Conservation (phyloP, 1,140 invertebrate species). For the Zaprionus taronus region DNA sequence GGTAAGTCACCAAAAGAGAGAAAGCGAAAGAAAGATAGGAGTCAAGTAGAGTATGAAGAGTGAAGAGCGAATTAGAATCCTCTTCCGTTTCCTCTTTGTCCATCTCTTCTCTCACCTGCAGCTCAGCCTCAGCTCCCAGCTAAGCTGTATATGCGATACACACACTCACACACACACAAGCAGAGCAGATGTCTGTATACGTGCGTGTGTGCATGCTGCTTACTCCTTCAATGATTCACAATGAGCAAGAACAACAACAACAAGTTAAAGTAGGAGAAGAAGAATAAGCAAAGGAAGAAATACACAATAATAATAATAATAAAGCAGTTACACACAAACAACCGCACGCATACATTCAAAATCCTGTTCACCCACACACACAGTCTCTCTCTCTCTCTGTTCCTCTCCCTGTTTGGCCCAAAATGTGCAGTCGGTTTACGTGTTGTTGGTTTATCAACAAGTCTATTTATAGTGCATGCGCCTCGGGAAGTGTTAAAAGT, state of each 20-base stretch:
- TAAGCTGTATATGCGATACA: slow-evolving; percentile 20
- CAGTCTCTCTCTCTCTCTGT: neutral
- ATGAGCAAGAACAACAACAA: slow-evolving; percentile 14
- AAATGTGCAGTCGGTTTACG: slow-evolving; percentile 48
- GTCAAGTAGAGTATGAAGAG: slow-evolving; percentile 5
- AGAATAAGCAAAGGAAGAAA: slow-evolving; percentile 1
- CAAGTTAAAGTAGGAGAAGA: neutral
- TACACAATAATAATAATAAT: slow-evolving; percentile 27
- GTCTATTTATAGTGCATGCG: slow-evolving; percentile 74
- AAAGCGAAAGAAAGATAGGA: neutral
- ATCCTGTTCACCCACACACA: slow-evolving; percentile 25
- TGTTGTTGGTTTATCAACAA: slow-evolving; percentile 70
- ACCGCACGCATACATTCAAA: slow-evolving; percentile 13
- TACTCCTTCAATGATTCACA: slow-evolving; percentile 38
- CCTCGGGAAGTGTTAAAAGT: slow-evolving; percentile 47
- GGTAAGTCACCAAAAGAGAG: slow-evolving; percentile 44
- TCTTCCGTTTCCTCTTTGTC: slow-evolving; percentile 24
- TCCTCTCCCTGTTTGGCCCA: slow-evolving; percentile 28
- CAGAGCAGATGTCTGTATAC: slow-evolving; percentile 9
- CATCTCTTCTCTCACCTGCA: slow-evolving; percentile 30
- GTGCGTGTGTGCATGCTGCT: slow-evolving; percentile 7
- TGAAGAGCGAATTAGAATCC: slow-evolving; percentile 13
- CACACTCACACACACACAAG: neutral
- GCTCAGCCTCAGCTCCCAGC: slow-evolving; percentile 14
- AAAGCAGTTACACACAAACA: slow-evolving; percentile 24